Percentiles rank a stretch among this genome's conserved stretches.
These are phyloP conservation scores for Heterodera carotae DNA, from an alignment of 1,140 invertebrate species.

Conservation along the genomic window DNA sequence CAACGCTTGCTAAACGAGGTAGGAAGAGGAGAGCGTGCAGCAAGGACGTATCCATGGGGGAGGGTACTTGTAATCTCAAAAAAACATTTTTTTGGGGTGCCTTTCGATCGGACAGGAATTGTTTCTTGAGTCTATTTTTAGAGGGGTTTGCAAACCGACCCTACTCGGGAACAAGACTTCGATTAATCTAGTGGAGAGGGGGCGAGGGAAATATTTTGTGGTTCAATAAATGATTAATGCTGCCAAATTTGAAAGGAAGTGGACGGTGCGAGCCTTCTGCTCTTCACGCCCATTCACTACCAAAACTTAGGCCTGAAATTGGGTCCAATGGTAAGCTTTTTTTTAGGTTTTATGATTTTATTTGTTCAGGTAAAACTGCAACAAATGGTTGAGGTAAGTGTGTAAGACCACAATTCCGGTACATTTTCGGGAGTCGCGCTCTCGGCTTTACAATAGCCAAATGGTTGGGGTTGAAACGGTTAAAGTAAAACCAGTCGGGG, in stretches of 20 bases:
- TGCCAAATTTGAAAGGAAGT: background rate
- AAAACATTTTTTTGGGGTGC: no score
- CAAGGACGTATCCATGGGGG: background rate
- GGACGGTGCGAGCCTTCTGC: background rate
- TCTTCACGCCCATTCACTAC: background rate
- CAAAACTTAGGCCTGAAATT: background rate
- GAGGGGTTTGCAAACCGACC: no score
- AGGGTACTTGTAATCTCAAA: no score
- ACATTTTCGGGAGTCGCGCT: no score
- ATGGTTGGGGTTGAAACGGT: no score
- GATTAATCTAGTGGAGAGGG: no score
- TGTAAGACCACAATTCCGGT: background rate
- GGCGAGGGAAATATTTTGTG: no score
- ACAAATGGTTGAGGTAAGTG: background rate
- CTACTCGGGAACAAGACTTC: no score
- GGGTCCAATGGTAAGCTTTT: background rate
- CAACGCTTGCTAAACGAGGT: conserved; percentile 2
- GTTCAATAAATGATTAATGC: background rate
- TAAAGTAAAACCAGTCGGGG: no score
- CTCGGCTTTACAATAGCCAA: no score
- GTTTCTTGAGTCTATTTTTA: no score
- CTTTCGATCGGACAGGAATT: background rate
- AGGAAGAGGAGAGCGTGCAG: background rate
- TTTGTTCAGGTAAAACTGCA: background rate
- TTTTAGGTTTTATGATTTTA: background rate